Evolutionary conservation across 2,113 vertebrate genomes (phyloP).

Genomic region (Riparia riparia): DNA sequence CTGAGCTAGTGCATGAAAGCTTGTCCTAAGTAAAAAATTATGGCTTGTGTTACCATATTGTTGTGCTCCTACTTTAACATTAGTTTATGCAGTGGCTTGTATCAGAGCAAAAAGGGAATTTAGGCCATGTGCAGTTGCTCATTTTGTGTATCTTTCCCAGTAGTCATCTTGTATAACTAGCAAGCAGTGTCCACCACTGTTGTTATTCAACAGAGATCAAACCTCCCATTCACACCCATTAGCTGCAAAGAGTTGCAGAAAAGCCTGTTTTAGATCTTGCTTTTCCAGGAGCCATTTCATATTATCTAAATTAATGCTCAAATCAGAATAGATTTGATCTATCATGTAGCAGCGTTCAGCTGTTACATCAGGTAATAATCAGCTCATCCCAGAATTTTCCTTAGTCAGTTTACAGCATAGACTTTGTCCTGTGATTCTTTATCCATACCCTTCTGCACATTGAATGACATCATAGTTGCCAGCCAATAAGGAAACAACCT

Average conservation of each 20-base stretch:
- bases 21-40: not conserved
- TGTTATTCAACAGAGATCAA: not conserved
- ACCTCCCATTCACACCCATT: not conserved
- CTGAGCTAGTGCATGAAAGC: not conserved
- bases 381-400: not conserved
- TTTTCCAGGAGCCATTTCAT: not conserved
- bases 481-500: not conserved
- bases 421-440: not conserved
- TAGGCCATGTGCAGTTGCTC: not conserved
- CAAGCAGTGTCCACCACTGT: not conserved
- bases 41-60: not conserved
- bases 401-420: not conserved
- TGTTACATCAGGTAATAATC: not conserved
- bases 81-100: not conserved
- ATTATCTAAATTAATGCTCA: not conserved
- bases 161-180: not conserved
- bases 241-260: not conserved
- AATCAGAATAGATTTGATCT: not conserved
- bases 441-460: not conserved
- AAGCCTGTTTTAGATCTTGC: not conserved
- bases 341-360: not conserved
- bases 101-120: not conserved
- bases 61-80: not conserved
- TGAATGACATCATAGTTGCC: rapidly evolving
- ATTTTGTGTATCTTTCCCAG: not conserved